Percentiles rank a stretch among this genome's conserved stretches.
These are phyloP conservation scores for Tipula lateralis DNA, from an alignment of 2,888 invertebrate species.

Conservation along the genomic window DNA sequence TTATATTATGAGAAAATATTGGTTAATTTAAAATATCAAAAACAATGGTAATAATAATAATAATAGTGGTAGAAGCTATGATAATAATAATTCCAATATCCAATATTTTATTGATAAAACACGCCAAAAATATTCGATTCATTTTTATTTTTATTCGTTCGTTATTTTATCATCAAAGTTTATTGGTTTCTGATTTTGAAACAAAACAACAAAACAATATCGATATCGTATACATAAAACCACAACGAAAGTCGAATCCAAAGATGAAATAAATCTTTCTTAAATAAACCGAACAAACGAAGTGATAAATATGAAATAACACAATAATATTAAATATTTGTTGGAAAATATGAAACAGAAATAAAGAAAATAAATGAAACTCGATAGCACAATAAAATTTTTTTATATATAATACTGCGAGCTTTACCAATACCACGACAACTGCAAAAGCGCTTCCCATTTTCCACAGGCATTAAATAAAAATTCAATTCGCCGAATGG, in stretches of 20 bases:
- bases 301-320: not conserved
- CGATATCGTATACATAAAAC: not conserved
- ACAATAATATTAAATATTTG: not conserved
- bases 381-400: not conserved
- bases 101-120: conserved; percentile 1
- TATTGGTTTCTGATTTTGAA: conserved; percentile 11
- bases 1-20: not conserved
- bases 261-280: not conserved
- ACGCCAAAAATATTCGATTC: not conserved
- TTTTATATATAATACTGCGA: not conserved
- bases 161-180: conserved; percentile 14
- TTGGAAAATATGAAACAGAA: not conserved
- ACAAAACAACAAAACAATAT: not conserved
- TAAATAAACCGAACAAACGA: not conserved
- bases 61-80: not conserved
- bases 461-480: not conserved
- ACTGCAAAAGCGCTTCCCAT: not conserved
- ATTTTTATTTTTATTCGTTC: not conserved
- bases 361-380: not conserved
- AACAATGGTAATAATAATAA: not conserved
- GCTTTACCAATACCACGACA: not conserved
- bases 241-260: not conserved
- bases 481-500: not conserved
- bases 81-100: not conserved
- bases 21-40: not conserved